Conservation (phyloP, 1,140 invertebrate genomes). For the Eriocheir sinensis region DNA sequence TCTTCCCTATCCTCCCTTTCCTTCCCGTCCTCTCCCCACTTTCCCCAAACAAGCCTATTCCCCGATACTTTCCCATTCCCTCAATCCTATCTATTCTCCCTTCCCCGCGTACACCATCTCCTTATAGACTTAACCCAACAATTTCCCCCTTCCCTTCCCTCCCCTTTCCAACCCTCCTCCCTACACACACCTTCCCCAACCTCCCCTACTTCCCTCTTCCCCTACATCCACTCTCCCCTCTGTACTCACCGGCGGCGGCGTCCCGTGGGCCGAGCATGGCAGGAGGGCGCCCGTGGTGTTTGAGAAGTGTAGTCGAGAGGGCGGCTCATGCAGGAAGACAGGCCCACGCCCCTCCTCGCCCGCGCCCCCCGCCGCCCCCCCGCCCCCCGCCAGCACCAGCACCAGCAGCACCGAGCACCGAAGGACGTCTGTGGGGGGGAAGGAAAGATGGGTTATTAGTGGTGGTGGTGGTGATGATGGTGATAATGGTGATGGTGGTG, state of each 20-base stretch:
- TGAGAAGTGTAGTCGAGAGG: slow-evolving; percentile 94
- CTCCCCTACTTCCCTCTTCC: too few species aligned
- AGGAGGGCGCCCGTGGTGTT: slow-evolving; percentile 96
- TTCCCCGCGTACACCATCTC: too few species aligned
- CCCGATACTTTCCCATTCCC: not conserved
- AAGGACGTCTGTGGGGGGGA: slow-evolving; percentile 31
- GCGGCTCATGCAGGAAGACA: slow-evolving; percentile 95
- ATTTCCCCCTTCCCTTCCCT: not conserved
- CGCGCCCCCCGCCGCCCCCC: slow-evolving; percentile 3
- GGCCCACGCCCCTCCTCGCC: slow-evolving; percentile 85
- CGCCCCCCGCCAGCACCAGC: not conserved
- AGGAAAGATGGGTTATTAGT: not conserved
- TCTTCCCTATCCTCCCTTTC: not conserved
- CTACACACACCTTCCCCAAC: too few species aligned
- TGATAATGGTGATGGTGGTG: too few species aligned
- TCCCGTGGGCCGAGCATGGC: slow-evolving; percentile 94
- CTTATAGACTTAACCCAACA: too few species aligned
- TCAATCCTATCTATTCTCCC: too few species aligned
- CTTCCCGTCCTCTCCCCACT: too few species aligned
- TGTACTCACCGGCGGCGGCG: slow-evolving; percentile 87
- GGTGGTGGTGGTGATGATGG: not conserved
- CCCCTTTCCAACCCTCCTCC: too few species aligned
- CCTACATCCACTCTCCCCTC: not conserved
- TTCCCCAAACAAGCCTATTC: too few species aligned
- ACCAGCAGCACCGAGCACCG: not conserved